phyloP scores from a whole-genome alignment of 1,140 invertebrate genomes.

The Muscidifurax raptorellus region DNA sequence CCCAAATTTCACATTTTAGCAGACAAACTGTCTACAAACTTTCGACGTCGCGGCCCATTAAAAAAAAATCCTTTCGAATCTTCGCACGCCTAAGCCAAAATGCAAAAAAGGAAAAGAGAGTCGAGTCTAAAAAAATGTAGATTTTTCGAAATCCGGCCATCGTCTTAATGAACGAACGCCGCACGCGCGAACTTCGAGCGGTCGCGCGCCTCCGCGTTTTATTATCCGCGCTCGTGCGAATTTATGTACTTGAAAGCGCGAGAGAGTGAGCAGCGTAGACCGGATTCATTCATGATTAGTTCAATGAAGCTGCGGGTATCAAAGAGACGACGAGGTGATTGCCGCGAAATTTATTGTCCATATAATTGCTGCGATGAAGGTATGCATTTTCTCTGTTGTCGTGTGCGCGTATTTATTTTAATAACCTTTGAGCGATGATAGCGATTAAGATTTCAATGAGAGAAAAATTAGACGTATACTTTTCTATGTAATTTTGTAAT shows the following conservation, averaged over 20 bases:
- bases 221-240: not conserved
- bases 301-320: not conserved
- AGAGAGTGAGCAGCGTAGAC: not conserved
- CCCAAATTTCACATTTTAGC: not conserved
- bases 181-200: constrained; percentile 13
- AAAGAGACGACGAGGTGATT: not conserved
- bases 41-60: not conserved
- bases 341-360: no score
- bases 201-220: not conserved
- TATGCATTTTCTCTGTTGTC: constrained; percentile 15
- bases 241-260: constrained; percentile 8
- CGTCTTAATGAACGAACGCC: not conserved
- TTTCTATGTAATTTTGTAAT: not conserved
- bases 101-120: constrained; percentile 5
- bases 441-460: not conserved
- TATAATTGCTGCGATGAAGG: not conserved
- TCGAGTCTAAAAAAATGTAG: constrained; percentile 2
- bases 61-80: not conserved
- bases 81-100: not conserved
- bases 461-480: not conserved
- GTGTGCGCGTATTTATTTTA: constrained; percentile 14
- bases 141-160: constrained; percentile 28
- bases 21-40: no score
- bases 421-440: not conserved
- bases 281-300: constrained; percentile 1